These are phyloP conservation scores for Pyrocephalus nanus DNA, from an alignment of 2,797 vertebrate species.

Conservation along the genomic window DNA sequence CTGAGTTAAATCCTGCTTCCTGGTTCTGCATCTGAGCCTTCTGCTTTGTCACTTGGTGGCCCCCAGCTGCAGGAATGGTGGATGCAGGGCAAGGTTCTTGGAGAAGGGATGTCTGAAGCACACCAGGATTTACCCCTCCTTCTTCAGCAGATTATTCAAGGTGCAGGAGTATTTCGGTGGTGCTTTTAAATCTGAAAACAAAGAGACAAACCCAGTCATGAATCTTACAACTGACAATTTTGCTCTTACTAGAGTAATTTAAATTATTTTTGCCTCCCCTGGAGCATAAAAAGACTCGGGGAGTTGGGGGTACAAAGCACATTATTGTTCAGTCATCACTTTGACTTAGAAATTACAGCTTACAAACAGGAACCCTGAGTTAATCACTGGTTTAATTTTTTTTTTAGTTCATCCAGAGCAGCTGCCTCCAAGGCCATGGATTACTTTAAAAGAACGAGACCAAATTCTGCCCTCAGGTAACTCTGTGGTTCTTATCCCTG, in stretches of 20 bases:
- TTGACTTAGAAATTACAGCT: background rate
- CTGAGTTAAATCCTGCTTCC: background rate
- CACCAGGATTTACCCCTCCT: background rate
- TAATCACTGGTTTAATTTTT: background rate
- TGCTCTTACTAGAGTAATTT: background rate
- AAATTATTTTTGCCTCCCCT: background rate
- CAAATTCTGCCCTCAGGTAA: constrained; percentile 93
- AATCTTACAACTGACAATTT: background rate
- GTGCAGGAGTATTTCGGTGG: background rate
- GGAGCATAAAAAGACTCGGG: background rate
- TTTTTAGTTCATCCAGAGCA: constrained; percentile 95
- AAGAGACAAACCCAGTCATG: background rate
- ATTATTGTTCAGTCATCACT: background rate
- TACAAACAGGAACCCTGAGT: background rate
- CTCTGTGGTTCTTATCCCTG: background rate
- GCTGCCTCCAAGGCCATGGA: constrained; percentile 98
- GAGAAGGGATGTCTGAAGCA: background rate
- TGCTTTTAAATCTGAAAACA: background rate
- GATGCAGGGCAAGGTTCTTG: background rate
- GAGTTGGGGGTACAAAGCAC: background rate
- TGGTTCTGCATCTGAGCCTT: background rate
- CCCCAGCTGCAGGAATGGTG: background rate
- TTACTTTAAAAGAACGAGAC: constrained; percentile 97
- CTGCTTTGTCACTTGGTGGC: background rate
- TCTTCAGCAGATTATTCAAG: background rate